Percentiles rank a stretch among this genome's conserved stretches.
Evolutionary conservation across 2,797 vertebrate genomes (phyloP).

Genomic region (Muscicapa striata): DNA sequence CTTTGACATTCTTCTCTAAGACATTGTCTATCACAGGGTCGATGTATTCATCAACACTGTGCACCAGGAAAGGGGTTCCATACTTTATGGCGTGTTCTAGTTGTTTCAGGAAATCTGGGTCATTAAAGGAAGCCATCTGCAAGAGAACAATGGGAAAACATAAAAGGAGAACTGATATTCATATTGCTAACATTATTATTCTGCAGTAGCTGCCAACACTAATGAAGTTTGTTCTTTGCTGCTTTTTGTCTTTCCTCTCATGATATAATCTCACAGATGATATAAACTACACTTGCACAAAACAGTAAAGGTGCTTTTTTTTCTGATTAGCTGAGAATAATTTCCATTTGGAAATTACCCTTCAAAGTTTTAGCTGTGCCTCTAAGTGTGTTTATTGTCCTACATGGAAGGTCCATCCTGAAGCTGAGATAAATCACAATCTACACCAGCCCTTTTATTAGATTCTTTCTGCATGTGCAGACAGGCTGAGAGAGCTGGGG

Average conservation of each 20-base stretch:
- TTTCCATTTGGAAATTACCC: background rate
- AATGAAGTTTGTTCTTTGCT: background rate
- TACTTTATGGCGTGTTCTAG: conserved; percentile 95
- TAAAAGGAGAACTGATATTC: background rate
- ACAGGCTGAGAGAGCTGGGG: background rate
- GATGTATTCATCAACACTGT: conserved; percentile 94
- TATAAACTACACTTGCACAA: background rate
- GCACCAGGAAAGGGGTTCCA: conserved; percentile 92
- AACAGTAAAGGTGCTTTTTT: background rate
- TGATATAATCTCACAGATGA: background rate
- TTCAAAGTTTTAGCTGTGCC: background rate
- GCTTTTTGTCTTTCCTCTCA: background rate
- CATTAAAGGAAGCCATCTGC: conserved; percentile 93
- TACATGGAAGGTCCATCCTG: background rate
- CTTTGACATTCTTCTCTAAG: conserved; percentile 90
- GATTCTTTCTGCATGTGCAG: background rate
- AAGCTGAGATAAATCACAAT: background rate
- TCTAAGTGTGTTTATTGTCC: background rate
- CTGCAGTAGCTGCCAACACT: background rate
- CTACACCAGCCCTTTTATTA: background rate
- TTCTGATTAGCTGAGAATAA: background rate
- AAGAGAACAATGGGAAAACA: conserved; percentile 14
- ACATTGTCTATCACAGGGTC: conserved; percentile 96
- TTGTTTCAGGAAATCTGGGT: conserved; percentile 94
- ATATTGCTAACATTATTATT: background rate